phyloP scores from a whole-genome alignment of 2,113 vertebrate species.

The Erythrolamprus reginae region DNA sequence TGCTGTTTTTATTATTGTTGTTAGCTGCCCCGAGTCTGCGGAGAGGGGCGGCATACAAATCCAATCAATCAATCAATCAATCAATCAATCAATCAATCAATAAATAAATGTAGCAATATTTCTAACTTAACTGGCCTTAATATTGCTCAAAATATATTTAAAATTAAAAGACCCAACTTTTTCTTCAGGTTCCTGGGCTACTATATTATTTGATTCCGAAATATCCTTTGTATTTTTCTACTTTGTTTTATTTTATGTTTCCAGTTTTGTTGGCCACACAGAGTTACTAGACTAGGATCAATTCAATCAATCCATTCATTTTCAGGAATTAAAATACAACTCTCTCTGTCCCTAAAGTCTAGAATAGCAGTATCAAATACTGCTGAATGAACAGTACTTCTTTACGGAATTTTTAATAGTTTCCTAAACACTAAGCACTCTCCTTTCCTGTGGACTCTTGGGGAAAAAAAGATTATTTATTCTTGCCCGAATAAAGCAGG shows the following conservation, averaged over 20 bases:
- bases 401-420: neutral
- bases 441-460: neutral
- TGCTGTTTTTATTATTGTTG: too few relatives aligned
- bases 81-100: too few relatives aligned
- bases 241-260: neutral
- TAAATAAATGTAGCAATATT: neutral
- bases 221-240: neutral
- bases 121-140: neutral
- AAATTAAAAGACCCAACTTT: neutral
- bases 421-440: neutral
- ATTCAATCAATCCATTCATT: neutral
- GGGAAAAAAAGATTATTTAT: neutral
- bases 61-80: too few relatives aligned
- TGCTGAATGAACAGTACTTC: neutral
- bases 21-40: too few relatives aligned
- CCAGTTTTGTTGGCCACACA: neutral
- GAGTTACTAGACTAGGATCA: neutral
- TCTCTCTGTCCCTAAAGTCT: neutral
- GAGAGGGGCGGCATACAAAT: too few relatives aligned
- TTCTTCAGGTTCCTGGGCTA: neutral
- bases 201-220: neutral
- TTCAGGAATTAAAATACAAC: neutral
- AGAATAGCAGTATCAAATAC: neutral
- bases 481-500: neutral
- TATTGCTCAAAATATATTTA: neutral